Evolutionary conservation across 2,797 vertebrate species (phyloP), one percentile per base, ranked within the genome.

Genomic region (Menidia menidia): DNA sequence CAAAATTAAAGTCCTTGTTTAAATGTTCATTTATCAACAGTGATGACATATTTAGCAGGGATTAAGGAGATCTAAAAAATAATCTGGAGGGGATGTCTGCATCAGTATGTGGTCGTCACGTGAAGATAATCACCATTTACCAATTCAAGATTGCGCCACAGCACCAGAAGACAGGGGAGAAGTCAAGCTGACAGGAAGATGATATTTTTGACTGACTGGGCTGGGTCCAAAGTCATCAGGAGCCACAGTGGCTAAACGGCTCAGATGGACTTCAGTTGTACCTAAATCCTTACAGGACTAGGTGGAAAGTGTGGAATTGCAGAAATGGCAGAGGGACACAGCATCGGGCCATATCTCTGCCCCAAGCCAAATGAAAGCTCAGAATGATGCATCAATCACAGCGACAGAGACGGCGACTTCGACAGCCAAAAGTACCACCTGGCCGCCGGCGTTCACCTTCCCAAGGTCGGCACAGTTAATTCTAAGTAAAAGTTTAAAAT

Each of bases 381-480:
- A 54, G 78, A 90, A 59, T 69, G 85, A 87, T 73, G 84, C 60
- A 60, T 88, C 88, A 89, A 82, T 90, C 87, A 81, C 68, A 66
- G 81, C 71, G 81, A 79, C 84, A 71, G 80, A 81, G 67, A 76
- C 74, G 63, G 76, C 47, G 80, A 88, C 73, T 44, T 76, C 75
- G 68, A 68, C 77, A 84, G 73, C 35, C 64, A 78, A 75, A 75
- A 86, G 78, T 86, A 71, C 76, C 71, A 54, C 75, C 72, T 70
- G 75, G 74, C 84, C 61, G 31, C 39, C 39, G 83, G 83, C 74
- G 43, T 64, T 68, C 52, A 71, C 88, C 91, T 88, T 85, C 82
- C 83, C 86, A 93, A 92, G 91, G 92, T 87, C 77, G 81, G 73
- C 67, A 58, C 73, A 76, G 73, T 85, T 73, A 81, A 75, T 74